A percentile compares a stretch with the other conserved stretches of the same genome.
Conservation (phyloP, 2,113 vertebrate species). For the Falco punctatus region DNA sequence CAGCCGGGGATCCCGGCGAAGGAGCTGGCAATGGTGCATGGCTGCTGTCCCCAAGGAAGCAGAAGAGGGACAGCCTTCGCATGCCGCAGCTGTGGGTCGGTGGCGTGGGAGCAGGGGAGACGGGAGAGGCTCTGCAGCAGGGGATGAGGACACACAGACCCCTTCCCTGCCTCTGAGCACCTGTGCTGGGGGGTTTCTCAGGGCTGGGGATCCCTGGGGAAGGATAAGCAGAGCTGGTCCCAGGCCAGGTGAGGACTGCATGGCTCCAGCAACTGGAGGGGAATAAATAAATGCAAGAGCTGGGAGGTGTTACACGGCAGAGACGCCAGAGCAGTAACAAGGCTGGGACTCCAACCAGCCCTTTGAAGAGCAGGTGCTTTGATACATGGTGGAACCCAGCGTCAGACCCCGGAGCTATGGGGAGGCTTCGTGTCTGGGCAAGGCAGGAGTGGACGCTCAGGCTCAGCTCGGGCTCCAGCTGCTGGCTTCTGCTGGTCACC, state of each 20-base stretch:
- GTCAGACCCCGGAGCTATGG: neutral
- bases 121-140: neutral
- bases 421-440: rapidly evolving
- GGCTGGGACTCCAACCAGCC: neutral
- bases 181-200: neutral
- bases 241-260: neutral
- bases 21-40: rapidly evolving
- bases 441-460: neutral
- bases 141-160: neutral
- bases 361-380: neutral
- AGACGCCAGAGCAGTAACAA: neutral
- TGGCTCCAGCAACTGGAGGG: neutral
- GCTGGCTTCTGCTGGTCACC: neutral
- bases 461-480: neutral
- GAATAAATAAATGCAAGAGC: neutral
- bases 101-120: neutral
- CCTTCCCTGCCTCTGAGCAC: neutral
- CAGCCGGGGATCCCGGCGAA: rapidly evolving
- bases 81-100: rapidly evolving
- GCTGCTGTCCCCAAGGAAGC: neutral
- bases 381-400: neutral
- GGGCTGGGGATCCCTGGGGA: neutral
- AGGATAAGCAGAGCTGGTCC: neutral
- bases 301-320: neutral
- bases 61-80: neutral